Evolutionary conservation across 2,888 invertebrate species (phyloP).

Genomic region (Willowsia nigromaculata): DNA sequence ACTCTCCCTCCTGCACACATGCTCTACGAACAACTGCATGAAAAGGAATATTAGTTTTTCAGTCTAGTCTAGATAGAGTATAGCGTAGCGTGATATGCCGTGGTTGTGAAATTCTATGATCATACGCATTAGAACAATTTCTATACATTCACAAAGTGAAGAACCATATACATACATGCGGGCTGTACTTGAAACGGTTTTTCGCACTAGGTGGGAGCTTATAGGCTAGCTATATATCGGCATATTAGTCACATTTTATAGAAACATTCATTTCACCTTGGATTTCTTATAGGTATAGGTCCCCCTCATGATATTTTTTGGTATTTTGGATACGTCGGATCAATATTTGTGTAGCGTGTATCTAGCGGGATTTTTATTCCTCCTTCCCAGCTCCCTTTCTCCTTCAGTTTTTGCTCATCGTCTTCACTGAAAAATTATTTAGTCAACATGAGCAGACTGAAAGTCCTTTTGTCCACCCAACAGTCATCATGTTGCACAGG

Average conservation of each 20-base stretch:
- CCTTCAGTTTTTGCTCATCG: slow-evolving; percentile 43
- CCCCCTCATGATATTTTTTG: slow-evolving; percentile 48
- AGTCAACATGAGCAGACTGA: slow-evolving; percentile 50
- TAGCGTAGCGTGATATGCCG: not conserved
- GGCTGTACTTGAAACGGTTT: slow-evolving; percentile 24
- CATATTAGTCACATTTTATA: not conserved
- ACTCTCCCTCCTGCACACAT: slow-evolving; percentile 13
- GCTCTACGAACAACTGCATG: slow-evolving; percentile 48
- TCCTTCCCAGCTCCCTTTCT: slow-evolving; percentile 51
- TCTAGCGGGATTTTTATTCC: slow-evolving; percentile 73
- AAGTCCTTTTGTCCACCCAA: slow-evolving; percentile 21
- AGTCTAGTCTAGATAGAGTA: not conserved
- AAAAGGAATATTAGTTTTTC: slow-evolving; percentile 34
- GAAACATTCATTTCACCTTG: slow-evolving; percentile 67
- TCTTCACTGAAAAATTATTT: slow-evolving; percentile 55
- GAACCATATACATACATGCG: not conserved
- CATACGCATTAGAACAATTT: slow-evolving; percentile 44
- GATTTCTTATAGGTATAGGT: slow-evolving; percentile 52
- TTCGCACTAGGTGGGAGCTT: not conserved
- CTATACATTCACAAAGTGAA: not conserved
- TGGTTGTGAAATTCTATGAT: slow-evolving; percentile 16
- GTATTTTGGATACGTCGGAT: slow-evolving; percentile 60
- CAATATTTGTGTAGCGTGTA: slow-evolving; percentile 69
- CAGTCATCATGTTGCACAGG: slow-evolving; percentile 63
- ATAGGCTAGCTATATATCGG: not conserved